Base-by-base conservation (phyloP, 2,888 invertebrate species). In the Ganaspis brasiliensis region DNA sequence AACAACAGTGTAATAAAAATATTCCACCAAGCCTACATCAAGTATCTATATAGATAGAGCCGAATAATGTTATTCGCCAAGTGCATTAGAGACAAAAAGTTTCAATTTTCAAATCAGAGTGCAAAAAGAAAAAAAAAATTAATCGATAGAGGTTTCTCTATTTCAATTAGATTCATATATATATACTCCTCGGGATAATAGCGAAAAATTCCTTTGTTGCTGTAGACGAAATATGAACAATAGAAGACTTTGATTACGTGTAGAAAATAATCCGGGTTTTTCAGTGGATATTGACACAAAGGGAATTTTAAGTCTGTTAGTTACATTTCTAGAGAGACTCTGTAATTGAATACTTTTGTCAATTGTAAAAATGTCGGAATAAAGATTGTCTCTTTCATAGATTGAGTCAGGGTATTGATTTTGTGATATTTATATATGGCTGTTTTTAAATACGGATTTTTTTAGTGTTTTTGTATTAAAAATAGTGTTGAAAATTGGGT, bases 151-250 rank as follows among this genome's bases (percentile, higher is more conserved):
- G 19, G 52, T 52, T 6, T 49, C n/a, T 49, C 19, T 52, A 16
- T 52, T 19, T 52, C 19, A 52, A 52, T 52, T 9, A 52, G 52
- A 52, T 52, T 52, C 52, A 52, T 19, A 52, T 49, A 49, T 49
- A 3, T 4, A 12, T 16, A n/a, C 52, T 52, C 8, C 16, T 16
- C 19, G 16, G 4, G 19, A 52, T 52, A 52, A 16, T 52, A 16
- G 19, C 52, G 19, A 19, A 52, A 19, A 52, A 19, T 19, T 52
- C 52, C 2, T 52, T 52, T 52, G 52, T 52, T 19, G 52, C n/a
- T n/a, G n/a, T n/a, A n/a, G n/a, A n/a, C 8, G 19, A 19, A 49
- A 52, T 52, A 52, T 52, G 6, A 49, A n/a, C 49, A 49, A 49
- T 49, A 16, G 16, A 16, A 49, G 3, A 45, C 12, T 45, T 45